Evolutionary conservation across 2,113 vertebrate species (phyloP), one percentile per base, ranked within the genome.

Genomic region (Hippocampus abdominalis): DNA sequence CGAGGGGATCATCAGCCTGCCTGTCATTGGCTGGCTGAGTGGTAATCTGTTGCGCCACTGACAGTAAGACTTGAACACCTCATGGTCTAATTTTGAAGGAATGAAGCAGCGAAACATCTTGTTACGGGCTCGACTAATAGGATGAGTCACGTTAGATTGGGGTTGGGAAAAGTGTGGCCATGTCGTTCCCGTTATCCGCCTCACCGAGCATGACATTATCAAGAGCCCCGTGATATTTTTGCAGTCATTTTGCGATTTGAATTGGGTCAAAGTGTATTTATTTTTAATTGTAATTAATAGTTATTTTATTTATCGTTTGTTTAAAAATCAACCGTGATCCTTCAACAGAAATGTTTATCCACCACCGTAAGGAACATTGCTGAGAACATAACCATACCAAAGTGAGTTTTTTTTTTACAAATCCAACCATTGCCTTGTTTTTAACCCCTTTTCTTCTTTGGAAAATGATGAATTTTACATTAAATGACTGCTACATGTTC

Each of bases 21-120:
- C 59, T 65, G 78, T 75, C 70, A 90, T 87, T 87, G 89, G 88
- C 75, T 70, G 76, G 44, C 9, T 4, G 46, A 8, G 8, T 44
- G 4, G 2, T 89, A 88, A 89, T 74, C 86, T 57, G 75, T 71
- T 77, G 68, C 39, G 57, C 18, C 53, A 2, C 36, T 12, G 2
- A 77, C 81, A 81, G 62, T 49, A 65, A 48, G 6, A 7, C 64
- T 62, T 62, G 78, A 83, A 84, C 82, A 84, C 74, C 70, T 77
- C 66, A 4, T 7, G 2, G 20, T 11, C 85, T 86, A 82, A 82
- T 53, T 84, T 64, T 51, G 72, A 70, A 64, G 7, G 3, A 70
- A 74, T 40, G 40, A 71, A 44, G 44, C 64, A 77, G 68, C 27
- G 39, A 70, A 68, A 56, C 1, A 1, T 74, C 25, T 23, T 70